These are phyloP conservation scores for Cynaeus angustus DNA, from an alignment of 2,888 invertebrate species.

Conservation along the genomic window DNA sequence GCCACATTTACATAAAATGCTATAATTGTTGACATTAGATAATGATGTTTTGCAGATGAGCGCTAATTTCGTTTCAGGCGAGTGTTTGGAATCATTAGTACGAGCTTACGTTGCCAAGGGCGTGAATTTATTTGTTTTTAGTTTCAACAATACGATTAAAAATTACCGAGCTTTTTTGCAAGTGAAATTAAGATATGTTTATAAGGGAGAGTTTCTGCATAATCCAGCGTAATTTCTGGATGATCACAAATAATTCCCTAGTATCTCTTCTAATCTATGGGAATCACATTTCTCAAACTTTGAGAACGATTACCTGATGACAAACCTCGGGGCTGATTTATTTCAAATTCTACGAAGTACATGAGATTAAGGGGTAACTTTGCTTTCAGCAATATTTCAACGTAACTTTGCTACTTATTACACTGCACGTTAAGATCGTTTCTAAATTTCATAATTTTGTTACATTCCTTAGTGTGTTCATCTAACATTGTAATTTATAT, in stretches of 20 bases:
- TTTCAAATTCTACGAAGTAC: slow-evolving; percentile 1
- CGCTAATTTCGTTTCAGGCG: too few relatives aligned
- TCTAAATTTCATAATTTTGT: slow-evolving; percentile 7
- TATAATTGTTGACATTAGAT: too few relatives aligned
- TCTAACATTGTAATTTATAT: slow-evolving; percentile 13
- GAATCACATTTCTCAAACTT: slow-evolving; percentile 24
- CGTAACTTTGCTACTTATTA: slow-evolving; percentile 1
- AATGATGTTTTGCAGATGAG: too few relatives aligned
- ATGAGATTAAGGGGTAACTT: neutral
- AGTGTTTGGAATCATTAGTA: too few relatives aligned
- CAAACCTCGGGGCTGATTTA: slow-evolving; percentile 8
- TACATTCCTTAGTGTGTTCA: neutral
- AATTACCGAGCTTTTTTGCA: too few relatives aligned
- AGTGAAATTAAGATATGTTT: too few relatives aligned
- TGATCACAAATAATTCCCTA: slow-evolving; percentile 6
- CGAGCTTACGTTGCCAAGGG: too few relatives aligned
- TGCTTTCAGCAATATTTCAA: neutral
- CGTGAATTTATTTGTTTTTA: too few relatives aligned
- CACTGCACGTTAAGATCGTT: neutral
- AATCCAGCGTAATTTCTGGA: neutral
- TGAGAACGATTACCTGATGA: slow-evolving; percentile 1
- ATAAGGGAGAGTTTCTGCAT: neutral
- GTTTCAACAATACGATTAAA: too few relatives aligned
- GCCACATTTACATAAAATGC: too few relatives aligned
- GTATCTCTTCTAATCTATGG: neutral